Evolutionary conservation across 2,888 invertebrate genomes (phyloP), one percentile per base, ranked within the genome.

Genomic region (Cosmopolites sordidus): DNA sequence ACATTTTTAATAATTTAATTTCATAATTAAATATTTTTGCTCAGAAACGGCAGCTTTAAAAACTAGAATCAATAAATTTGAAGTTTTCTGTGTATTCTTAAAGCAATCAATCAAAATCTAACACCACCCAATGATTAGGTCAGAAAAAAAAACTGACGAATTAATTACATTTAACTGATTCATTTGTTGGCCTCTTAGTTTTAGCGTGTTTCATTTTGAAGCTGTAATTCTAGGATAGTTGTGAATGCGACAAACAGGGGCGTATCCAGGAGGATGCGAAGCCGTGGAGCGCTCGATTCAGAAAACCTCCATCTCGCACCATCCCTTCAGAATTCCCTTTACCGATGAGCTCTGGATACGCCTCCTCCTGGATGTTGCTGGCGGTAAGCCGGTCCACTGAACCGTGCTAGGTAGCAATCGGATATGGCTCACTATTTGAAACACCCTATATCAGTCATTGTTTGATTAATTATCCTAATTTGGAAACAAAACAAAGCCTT

Each of bases 291-390:
- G 65, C 66, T 56, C 66, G 67, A 63, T 71, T 70, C 69, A 67
- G 71, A 65, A 72, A 71, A 66, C 66, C 68, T 61, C 63, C 68
- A 57, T 66, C 65, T 62, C 68, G 65, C 66, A 70, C 69, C 62
- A 66, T 71, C 62, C 70, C 73, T 62, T 69, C 74, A 75, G 76
- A 79, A 74, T 73, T 75, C 67, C 72, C 74, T 62, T 80, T 82
- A 78, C 77, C 79, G 73, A 76, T 80, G 78, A 81, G 79, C 77
- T 81, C 82, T 76, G 82, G 82, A 81, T 83, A 83, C 83, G 83
- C 82, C 72, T 73, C 73, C 62, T 69, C 70, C 62, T 81, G 83
- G 82, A 82, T 80, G 79, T 81, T 81, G 78, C 79, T 81, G 75
- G 80, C 82, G 82, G 83, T 83, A 83, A 81, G 82, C 58, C 56